A percentile compares a stretch with the other conserved stretches of the same genome.
phyloP scores from a whole-genome alignment of 2,888 invertebrate genomes.

The Podabrus alpinus region DNA sequence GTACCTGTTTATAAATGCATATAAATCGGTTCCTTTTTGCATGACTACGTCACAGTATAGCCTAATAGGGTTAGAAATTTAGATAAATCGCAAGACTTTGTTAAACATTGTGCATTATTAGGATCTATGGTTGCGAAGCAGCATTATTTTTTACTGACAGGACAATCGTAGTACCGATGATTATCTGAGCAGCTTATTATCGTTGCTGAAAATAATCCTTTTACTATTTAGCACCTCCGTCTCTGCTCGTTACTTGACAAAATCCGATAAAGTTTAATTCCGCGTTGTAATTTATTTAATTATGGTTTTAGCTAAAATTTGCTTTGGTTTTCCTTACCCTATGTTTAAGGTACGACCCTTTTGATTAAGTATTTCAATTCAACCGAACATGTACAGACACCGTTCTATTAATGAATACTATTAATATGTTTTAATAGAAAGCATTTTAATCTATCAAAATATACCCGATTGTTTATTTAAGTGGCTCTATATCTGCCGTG shows the following conservation, averaged over 20 bases:
- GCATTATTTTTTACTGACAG: slow-evolving; percentile 30
- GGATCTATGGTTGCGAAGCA: slow-evolving; percentile 26
- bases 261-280: slow-evolving; percentile 31
- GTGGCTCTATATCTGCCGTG: neutral
- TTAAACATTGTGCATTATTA: slow-evolving; percentile 18
- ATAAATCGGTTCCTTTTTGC: no score
- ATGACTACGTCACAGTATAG: no score
- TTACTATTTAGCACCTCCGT: slow-evolving; percentile 28
- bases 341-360: neutral
- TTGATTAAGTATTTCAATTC: slow-evolving; percentile 1
- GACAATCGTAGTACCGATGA: slow-evolving; percentile 32
- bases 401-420: neutral
- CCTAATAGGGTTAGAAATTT: no score
- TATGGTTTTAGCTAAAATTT: slow-evolving; percentile 26
- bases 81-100: slow-evolving; percentile 6
- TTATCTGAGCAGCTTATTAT: slow-evolving; percentile 35
- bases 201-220: slow-evolving; percentile 34
- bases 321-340: slow-evolving; percentile 14
- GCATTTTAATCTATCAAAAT: neutral
- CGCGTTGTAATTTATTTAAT: slow-evolving; percentile 29
- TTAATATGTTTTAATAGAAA: neutral
- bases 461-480: neutral
- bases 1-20: no score
- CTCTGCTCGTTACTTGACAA: slow-evolving; percentile 24
- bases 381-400: neutral